These are phyloP conservation scores for Sebastes fasciatus DNA, from an alignment of 2,113 vertebrate species.

Conservation along the genomic window DNA sequence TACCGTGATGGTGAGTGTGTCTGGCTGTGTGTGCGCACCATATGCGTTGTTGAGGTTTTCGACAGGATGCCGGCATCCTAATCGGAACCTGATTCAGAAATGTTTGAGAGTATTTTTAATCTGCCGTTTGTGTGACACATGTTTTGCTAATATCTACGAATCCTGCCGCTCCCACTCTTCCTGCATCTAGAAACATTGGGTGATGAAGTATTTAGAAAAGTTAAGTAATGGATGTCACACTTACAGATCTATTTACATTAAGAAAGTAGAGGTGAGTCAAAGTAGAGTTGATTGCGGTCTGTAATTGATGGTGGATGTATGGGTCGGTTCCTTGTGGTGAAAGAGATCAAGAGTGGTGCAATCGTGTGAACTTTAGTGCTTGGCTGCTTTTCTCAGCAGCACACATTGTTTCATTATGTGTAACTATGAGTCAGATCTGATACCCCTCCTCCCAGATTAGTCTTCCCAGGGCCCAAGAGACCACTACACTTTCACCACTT, in stretches of 20 bases:
- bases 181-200: background rate
- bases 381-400: constrained; percentile 31
- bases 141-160: constrained; percentile 48
- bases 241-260: background rate
- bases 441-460: constrained; percentile 28
- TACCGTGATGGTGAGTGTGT: background rate
- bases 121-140: constrained; percentile 43
- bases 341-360: background rate
- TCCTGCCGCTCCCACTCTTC: constrained; percentile 2
- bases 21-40: constrained; percentile 23
- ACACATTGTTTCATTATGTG: constrained; percentile 51
- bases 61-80: constrained; percentile 68
- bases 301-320: background rate
- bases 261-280: background rate
- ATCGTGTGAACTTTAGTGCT: constrained; percentile 27
- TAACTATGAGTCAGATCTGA: constrained; percentile 52
- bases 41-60: constrained; percentile 54
- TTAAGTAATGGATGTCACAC: background rate
- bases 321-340: background rate
- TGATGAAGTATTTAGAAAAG: background rate
- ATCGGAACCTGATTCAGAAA: constrained; percentile 60
- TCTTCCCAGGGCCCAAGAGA: constrained; percentile 7
- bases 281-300: background rate
- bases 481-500: background rate
- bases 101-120: constrained; percentile 67